Percentiles rank a stretch among this genome's conserved stretches.
Evolutionary conservation across 2,888 invertebrate genomes (phyloP).

Genomic region (Spodoptera picta): DNA sequence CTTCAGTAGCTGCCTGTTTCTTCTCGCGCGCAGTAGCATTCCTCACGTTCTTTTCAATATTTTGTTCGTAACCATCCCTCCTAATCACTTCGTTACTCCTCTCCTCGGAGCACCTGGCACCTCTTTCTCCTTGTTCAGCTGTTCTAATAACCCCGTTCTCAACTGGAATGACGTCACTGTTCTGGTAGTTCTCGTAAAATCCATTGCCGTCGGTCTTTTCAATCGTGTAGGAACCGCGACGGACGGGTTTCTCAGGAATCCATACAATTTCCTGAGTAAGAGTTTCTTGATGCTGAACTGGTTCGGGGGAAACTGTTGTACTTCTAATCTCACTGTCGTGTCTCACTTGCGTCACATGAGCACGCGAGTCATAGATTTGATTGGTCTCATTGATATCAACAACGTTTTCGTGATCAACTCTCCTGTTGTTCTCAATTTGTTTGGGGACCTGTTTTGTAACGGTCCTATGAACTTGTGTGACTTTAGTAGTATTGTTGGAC

Average conservation of each 20-base stretch:
- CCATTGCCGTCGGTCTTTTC: constrained; percentile 75
- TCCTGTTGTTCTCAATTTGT: constrained; percentile 53
- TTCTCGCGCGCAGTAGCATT: constrained; percentile 77
- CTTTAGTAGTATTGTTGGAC: constrained; percentile 26
- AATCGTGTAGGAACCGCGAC: constrained; percentile 84
- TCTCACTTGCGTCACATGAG: constrained; percentile 77
- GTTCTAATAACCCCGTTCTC: constrained; percentile 75
- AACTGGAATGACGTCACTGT: constrained; percentile 77
- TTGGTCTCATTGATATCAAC: constrained; percentile 39
- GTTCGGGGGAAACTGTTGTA: constrained; percentile 79
- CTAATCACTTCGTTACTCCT: constrained; percentile 71
- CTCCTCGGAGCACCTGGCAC: constrained; percentile 70
- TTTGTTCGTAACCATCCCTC: constrained; percentile 77
- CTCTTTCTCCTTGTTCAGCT: constrained; percentile 74
- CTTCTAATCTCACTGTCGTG: constrained; percentile 76
- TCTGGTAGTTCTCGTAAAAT: constrained; percentile 75
- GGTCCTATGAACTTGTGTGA: constrained; percentile 41
- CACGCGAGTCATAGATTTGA: constrained; percentile 58
- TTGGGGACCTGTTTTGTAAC: constrained; percentile 44
- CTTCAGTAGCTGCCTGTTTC: constrained; percentile 73
- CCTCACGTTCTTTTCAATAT: constrained; percentile 71
- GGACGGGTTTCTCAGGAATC: constrained; percentile 78
- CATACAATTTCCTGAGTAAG: constrained; percentile 82
- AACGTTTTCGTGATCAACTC: constrained; percentile 51
- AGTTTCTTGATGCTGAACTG: constrained; percentile 72